A percentile compares a stretch with the other conserved stretches of the same genome.
Conservation (phyloP, 53 echinoderm and acorn worm species). For the Crossaster papposus region DNA sequence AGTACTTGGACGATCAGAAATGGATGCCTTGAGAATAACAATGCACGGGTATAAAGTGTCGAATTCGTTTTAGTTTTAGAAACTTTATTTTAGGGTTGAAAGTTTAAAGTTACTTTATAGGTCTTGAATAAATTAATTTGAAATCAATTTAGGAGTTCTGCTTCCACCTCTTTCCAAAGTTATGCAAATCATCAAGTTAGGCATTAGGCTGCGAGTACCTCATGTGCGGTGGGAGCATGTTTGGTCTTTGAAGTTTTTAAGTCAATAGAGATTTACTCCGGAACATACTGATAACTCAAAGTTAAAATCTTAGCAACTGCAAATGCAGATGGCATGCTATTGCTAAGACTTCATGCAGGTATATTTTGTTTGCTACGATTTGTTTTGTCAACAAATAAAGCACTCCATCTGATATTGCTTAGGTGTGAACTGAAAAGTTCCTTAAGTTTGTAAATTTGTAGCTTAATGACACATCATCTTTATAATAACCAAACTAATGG, state of each 20-base stretch:
- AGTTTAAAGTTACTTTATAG: no score
- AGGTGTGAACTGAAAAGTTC: no score
- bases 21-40: no score
- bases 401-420: no score
- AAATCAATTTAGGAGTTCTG: not conserved
- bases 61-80: no score
- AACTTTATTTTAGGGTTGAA: no score
- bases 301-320: constrained; percentile 3
- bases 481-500: no score
- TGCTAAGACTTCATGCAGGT: not conserved
- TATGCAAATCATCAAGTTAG: not conserved
- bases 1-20: no score
- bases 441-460: no score
- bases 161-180: no score
- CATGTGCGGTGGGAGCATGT: not conserved
- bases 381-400: not conserved
- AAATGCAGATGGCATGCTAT: not conserved
- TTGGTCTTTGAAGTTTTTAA: constrained; percentile 22
- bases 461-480: no score
- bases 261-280: not conserved
- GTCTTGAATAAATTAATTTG: not conserved
- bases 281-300: constrained; percentile 2
- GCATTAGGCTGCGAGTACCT: constrained; percentile 21
- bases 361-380: not conserved
- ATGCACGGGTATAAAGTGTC: no score